phyloP scores from a whole-genome alignment of 1,140 invertebrate species.

The Dendrolimus punctatus region DNA sequence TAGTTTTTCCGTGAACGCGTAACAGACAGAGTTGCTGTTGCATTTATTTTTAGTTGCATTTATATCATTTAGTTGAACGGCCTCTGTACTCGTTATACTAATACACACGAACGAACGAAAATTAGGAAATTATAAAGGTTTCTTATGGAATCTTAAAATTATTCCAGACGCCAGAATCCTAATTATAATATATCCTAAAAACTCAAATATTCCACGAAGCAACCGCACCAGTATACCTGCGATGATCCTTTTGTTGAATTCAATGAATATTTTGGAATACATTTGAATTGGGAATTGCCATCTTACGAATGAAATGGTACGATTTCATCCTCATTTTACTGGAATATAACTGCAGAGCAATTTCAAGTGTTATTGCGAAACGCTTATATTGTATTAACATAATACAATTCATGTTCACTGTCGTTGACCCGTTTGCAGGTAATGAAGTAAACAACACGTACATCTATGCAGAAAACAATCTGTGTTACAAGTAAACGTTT shows the following conservation, averaged over 20 bases:
- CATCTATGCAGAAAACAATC: conserved; percentile 11
- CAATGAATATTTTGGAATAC: conserved; percentile 3
- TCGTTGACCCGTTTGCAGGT: conserved; percentile 24
- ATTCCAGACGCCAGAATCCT: too few species aligned
- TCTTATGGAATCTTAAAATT: too few species aligned
- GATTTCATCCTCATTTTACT: not conserved
- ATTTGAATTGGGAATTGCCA: conserved; percentile 1
- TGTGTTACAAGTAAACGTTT: too few species aligned
- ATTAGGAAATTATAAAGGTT: too few species aligned
- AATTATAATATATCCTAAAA: too few species aligned
- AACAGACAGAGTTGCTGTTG: too few species aligned
- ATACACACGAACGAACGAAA: too few species aligned
- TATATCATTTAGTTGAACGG: too few species aligned
- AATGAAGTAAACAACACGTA: conserved; percentile 21
- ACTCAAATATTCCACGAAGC: not conserved
- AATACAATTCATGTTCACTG: conserved; percentile 32
- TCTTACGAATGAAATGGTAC: not conserved
- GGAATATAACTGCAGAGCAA: conserved; percentile 1
- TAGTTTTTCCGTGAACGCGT: too few species aligned
- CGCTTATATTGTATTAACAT: conserved; percentile 10
- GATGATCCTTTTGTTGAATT: not conserved
- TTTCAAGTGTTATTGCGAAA: conserved; percentile 13
- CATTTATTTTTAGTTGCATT: too few species aligned
- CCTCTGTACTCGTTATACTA: too few species aligned
- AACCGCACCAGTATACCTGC: not conserved